Conservation (phyloP, 2,888 invertebrate species). For the Mimachlamys varia region DNA sequence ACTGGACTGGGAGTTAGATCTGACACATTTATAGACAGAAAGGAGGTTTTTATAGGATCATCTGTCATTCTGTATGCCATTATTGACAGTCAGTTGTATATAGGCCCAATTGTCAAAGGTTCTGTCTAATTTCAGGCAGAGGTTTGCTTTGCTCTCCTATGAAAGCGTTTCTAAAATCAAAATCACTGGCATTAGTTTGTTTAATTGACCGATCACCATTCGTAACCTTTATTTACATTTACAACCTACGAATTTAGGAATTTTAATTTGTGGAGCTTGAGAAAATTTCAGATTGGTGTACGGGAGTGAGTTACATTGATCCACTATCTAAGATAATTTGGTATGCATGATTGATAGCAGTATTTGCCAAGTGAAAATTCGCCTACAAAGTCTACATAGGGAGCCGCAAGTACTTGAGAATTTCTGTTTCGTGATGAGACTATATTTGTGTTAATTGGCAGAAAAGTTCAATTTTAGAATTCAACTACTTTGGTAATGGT, state of each 20-base stretch:
- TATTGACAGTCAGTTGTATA: not conserved
- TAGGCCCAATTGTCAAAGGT: not conserved
- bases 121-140: not conserved
- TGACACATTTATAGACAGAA: not conserved
- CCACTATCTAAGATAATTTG: not conserved
- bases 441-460: not conserved
- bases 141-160: not conserved
- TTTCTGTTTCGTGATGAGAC: not conserved
- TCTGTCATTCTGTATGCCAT: conserved; percentile 1
- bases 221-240: not conserved
- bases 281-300: not conserved
- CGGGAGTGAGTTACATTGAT: not conserved
- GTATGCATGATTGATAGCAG: not conserved
- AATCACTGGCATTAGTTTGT: not conserved
- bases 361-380: not conserved
- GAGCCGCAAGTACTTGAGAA: not conserved
- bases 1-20: not conserved
- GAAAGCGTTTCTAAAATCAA: not conserved
- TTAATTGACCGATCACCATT: not conserved
- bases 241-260: not conserved
- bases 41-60: not conserved
- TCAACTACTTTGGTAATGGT: not conserved
- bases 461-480: not conserved
- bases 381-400: not conserved
- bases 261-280: not conserved